Conservation (phyloP, 2,888 invertebrate species). For the Cephonodes hylas region DNA sequence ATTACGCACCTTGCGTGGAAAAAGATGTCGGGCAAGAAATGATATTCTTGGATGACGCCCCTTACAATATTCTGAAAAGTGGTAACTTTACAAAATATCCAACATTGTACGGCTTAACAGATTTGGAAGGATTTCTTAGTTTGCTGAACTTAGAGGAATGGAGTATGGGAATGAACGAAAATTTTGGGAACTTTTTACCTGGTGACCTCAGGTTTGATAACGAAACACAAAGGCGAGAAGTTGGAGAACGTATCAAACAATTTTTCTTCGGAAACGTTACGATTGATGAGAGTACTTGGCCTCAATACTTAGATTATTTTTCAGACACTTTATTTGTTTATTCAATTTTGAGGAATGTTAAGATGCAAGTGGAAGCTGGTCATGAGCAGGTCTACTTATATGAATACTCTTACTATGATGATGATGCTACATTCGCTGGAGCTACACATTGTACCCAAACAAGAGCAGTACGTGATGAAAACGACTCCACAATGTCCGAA, state of each 20-base stretch:
- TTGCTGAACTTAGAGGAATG: slow-evolving; percentile 26
- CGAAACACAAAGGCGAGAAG: slow-evolving; percentile 25
- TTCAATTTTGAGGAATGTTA: slow-evolving; percentile 28
- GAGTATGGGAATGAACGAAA: slow-evolving; percentile 33
- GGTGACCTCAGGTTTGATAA: slow-evolving; percentile 28
- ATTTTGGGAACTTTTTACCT: slow-evolving; percentile 39
- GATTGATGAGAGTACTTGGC: slow-evolving; percentile 26
- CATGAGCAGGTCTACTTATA: slow-evolving; percentile 38
- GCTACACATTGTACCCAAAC: slow-evolving; percentile 40
- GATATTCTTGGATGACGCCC: slow-evolving; percentile 33
- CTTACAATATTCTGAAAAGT: slow-evolving; percentile 33
- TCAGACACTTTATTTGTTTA: slow-evolving; percentile 49
- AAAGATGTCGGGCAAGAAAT: slow-evolving; percentile 22
- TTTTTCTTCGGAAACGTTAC: slow-evolving; percentile 38
- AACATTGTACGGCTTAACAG: slow-evolving; percentile 35
- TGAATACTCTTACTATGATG: slow-evolving; percentile 34
- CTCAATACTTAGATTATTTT: slow-evolving; percentile 33
- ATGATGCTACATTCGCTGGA: slow-evolving; percentile 18
- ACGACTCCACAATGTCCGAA: neutral
- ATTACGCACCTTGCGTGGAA: slow-evolving; percentile 33
- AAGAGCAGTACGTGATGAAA: slow-evolving; percentile 22
- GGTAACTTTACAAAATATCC: slow-evolving; percentile 33
- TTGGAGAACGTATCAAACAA: slow-evolving; percentile 29
- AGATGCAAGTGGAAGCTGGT: slow-evolving; percentile 35
- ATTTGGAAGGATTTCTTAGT: slow-evolving; percentile 39